Evolutionary conservation across 2,797 vertebrate genomes (phyloP).

Genomic region (Diplodus puntazzo): DNA sequence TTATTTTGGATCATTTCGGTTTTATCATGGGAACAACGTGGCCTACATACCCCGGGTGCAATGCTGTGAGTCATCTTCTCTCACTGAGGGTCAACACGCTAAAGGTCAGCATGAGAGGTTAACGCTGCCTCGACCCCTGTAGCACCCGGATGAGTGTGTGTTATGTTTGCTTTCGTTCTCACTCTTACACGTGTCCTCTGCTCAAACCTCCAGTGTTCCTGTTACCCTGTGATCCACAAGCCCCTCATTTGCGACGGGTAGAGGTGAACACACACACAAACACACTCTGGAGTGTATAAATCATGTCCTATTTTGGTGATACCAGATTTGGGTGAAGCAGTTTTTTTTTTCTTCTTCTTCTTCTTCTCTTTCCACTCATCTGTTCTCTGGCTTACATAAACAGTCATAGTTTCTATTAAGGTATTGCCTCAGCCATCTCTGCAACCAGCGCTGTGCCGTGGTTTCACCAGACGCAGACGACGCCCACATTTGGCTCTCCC

Average conservation of each 20-base stretch:
- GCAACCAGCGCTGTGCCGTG: slow-evolving; percentile 41
- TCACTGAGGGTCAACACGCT: slow-evolving; percentile 35
- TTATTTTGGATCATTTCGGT: slow-evolving; percentile 4
- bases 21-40: slow-evolving; percentile 36
- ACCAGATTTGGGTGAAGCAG: slow-evolving; percentile 18
- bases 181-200: slow-evolving; percentile 13
- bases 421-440: slow-evolving; percentile 39
- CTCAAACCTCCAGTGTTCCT: slow-evolving; percentile 8
- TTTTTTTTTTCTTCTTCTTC: slow-evolving; percentile 24
- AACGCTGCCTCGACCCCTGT: slow-evolving; percentile 31
- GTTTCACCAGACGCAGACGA: slow-evolving; percentile 63
- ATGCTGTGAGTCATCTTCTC: slow-evolving; percentile 46
- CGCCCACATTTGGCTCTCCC: slow-evolving; percentile 61
- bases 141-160: slow-evolving; percentile 30
- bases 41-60: slow-evolving; percentile 21
- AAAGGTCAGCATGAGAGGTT: slow-evolving; percentile 59
- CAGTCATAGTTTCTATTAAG: slow-evolving; percentile 47
- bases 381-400: slow-evolving; percentile 43
- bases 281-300: slow-evolving; percentile 32
- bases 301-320: slow-evolving; percentile 44
- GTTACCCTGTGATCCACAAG: slow-evolving; percentile 20
- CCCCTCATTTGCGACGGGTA: slow-evolving; percentile 11
- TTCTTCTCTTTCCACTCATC: slow-evolving; percentile 28
- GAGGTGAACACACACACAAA: not conserved
- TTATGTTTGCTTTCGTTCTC: slow-evolving; percentile 46